These are phyloP conservation scores for Drosophila maculinotata DNA, from an alignment of 2,888 invertebrate genomes.

Conservation along the genomic window DNA sequence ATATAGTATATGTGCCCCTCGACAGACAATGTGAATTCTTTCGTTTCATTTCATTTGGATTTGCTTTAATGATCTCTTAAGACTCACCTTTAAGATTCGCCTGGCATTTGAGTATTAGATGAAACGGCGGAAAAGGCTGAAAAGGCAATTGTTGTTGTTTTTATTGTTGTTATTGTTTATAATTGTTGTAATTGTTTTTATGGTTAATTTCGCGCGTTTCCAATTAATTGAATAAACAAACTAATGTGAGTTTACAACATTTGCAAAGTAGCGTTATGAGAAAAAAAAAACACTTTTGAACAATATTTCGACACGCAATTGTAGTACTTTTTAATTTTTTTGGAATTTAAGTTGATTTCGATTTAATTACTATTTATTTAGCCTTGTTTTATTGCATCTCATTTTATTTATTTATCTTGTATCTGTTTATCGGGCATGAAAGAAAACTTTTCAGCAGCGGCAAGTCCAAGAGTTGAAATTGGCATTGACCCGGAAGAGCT, in stretches of 20 bases:
- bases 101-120: constrained; percentile 39
- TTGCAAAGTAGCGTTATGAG: constrained; percentile 3
- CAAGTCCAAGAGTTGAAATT: constrained; percentile 1
- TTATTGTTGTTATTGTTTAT: constrained; percentile 55
- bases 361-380: constrained; percentile 34
- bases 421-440: constrained; percentile 8
- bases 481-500: constrained; percentile 62
- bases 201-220: constrained; percentile 61
- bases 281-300: constrained; percentile 14
- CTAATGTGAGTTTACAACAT: constrained; percentile 35
- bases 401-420: constrained; percentile 37
- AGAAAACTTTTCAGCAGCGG: constrained; percentile 8
- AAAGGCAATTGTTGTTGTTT: constrained; percentile 46
- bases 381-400: constrained; percentile 41
- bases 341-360: constrained; percentile 11
- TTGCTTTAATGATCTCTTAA: constrained; percentile 27
- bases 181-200: constrained; percentile 70
- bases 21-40: constrained; percentile 29
- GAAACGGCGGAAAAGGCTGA: constrained; percentile 45
- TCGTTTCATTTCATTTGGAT: constrained; percentile 31
- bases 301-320: neutral
- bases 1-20: neutral
- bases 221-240: constrained; percentile 57
- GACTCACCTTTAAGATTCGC: constrained; percentile 50
- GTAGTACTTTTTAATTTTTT: neutral